These are phyloP conservation scores for Podarcis muralis DNA, from an alignment of 2,113 vertebrate genomes.

Conservation along the genomic window DNA sequence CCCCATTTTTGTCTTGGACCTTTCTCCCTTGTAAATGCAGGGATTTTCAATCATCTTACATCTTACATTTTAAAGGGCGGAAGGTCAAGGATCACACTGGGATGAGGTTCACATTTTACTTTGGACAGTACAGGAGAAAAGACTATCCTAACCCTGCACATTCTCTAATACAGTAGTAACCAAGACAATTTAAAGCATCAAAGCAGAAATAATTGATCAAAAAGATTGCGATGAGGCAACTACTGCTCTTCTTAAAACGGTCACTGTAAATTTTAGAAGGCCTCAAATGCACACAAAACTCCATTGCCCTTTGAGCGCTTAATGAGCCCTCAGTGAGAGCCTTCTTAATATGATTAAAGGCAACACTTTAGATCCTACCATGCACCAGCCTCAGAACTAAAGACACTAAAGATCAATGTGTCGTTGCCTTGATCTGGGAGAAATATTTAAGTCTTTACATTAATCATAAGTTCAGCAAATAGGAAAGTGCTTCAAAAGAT, in stretches of 20 bases:
- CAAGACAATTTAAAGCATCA: neutral
- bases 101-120: no score
- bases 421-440: neutral
- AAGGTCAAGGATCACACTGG: no score
- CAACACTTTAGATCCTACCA: neutral
- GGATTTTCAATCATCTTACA: no score
- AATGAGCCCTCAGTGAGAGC: neutral
- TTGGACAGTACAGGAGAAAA: no score
- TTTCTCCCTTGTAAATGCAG: no score
- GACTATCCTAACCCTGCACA: neutral
- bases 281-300: neutral
- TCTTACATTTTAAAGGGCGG: no score
- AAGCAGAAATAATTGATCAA: neutral
- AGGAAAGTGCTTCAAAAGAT: neutral
- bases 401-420: neutral
- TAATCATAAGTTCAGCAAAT: neutral
- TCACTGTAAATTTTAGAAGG: neutral
- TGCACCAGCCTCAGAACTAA: neutral
- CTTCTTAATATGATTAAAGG: neutral
- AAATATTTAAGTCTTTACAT: neutral
- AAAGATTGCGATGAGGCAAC: neutral
- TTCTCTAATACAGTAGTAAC: neutral
- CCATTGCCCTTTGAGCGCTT: fast-evolving
- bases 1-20: no score
- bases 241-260: neutral